Evolutionary conservation across 2,888 invertebrate species (phyloP).

Genomic region (Pachymerium ferrugineum): DNA sequence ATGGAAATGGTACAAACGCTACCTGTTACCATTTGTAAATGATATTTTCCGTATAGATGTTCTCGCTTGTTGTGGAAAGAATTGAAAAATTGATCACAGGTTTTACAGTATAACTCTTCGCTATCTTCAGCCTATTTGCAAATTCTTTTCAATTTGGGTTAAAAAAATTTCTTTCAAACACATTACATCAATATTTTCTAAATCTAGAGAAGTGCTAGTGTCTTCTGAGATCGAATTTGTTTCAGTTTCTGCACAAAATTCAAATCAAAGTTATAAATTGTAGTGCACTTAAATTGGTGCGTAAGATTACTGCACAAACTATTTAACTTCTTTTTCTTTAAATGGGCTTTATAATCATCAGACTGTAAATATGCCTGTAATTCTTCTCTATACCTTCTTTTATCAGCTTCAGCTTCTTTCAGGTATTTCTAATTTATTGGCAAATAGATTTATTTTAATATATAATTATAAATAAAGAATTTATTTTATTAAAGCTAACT

Average conservation of each 20-base stretch:
- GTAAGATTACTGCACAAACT: conserved; percentile 38
- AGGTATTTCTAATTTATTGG: conserved; percentile 52
- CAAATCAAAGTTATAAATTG: not conserved
- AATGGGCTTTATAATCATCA: conserved; percentile 54
- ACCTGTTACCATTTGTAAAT: conserved; percentile 50
- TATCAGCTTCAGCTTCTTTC: conserved; percentile 55
- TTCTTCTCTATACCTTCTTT: conserved; percentile 55
- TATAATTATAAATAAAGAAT: not conserved
- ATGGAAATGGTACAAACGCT: conserved; percentile 38
- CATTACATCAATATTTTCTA: conserved; percentile 45
- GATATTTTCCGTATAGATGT: conserved; percentile 56
- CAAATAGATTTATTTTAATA: not conserved
- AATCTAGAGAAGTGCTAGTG: not conserved
- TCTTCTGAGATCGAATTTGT: not conserved
- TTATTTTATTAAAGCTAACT: conserved; percentile 36
- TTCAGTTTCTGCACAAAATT: not conserved
- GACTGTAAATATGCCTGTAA: conserved; percentile 55
- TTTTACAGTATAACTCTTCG: conserved; percentile 55
- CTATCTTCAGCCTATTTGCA: conserved; percentile 53
- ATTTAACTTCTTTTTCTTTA: conserved; percentile 53
- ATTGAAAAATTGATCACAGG: conserved; percentile 57
- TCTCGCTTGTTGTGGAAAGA: conserved; percentile 57
- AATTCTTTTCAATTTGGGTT: not conserved
- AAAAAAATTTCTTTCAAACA: not conserved
- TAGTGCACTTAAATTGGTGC: not conserved